A percentile compares a stretch with the other conserved stretches of the same genome.
These are phyloP conservation scores for Allophyes oxyacanthae DNA, from an alignment of 2,888 invertebrate genomes.

Conservation along the genomic window DNA sequence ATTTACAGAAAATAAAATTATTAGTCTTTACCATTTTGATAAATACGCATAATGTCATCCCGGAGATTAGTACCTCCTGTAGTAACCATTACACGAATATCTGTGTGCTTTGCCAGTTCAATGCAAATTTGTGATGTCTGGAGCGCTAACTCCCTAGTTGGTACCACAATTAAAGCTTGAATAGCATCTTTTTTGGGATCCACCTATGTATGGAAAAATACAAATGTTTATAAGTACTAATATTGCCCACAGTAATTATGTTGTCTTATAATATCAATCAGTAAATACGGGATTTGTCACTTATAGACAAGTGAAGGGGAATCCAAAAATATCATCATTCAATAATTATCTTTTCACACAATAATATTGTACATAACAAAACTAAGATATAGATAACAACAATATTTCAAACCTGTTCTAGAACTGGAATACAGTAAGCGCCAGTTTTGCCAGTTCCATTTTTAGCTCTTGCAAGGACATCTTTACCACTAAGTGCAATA, in stretches of 20 bases:
- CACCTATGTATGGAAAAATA: slow-evolving; percentile 81
- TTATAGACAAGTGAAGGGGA: slow-evolving; percentile 87
- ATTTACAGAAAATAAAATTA: slow-evolving; percentile 18
- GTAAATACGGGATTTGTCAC: slow-evolving; percentile 75
- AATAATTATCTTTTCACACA: neutral
- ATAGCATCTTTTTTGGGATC: slow-evolving; percentile 97
- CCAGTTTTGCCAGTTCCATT: slow-evolving; percentile 99
- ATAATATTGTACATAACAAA: too few relatives aligned
- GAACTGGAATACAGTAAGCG: slow-evolving; percentile 99
- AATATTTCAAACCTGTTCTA: slow-evolving; percentile 92
- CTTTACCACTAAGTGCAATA: slow-evolving; percentile 98
- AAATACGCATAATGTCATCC: slow-evolving; percentile 99
- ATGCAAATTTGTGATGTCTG: slow-evolving; percentile 99
- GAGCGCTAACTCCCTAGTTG: slow-evolving; percentile 99
- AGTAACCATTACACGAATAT: slow-evolving; percentile 99
- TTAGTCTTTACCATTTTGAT: slow-evolving; percentile 95
- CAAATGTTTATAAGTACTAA: slow-evolving; percentile 12
- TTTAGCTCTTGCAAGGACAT: slow-evolving; percentile 99
- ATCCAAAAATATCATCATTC: slow-evolving; percentile 86
- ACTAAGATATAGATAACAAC: slow-evolving; percentile 20
- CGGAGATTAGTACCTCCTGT: slow-evolving; percentile 99
- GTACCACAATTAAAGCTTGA: slow-evolving; percentile 99
- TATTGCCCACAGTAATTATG: slow-evolving; percentile 2
- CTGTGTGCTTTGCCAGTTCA: slow-evolving; percentile 99
- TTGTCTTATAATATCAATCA: slow-evolving; percentile 25